phyloP scores from a whole-genome alignment of 1,140 invertebrate genomes.

The Aphaenogaster floridana region DNA sequence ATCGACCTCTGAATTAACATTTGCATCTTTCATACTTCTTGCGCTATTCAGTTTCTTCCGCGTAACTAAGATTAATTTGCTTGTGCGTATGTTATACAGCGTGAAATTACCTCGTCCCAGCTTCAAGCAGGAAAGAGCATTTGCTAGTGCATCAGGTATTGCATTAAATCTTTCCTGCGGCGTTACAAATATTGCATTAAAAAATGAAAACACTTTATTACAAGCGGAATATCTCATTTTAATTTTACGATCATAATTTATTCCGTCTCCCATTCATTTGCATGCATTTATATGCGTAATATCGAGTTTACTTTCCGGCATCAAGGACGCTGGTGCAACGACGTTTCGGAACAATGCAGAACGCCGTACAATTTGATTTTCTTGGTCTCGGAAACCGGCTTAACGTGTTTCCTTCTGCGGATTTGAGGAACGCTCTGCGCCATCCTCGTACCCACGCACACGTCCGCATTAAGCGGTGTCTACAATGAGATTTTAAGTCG shows the following conservation, averaged over 20 bases:
- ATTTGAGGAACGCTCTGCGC: conserved; percentile 26
- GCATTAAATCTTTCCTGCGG: background rate
- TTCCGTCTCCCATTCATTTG: background rate
- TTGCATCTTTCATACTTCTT: background rate
- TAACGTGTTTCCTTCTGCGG: conserved; percentile 74
- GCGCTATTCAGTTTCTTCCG: conserved; percentile 15
- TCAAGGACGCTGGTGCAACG: conserved; percentile 48
- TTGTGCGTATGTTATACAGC: background rate
- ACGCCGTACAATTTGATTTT: conserved; percentile 74
- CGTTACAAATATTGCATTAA: background rate
- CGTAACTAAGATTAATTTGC: conserved; percentile 46
- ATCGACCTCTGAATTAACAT: conserved; percentile 59
- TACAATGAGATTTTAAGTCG: no score
- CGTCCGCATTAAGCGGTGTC: background rate
- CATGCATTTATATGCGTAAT: background rate
- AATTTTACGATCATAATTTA: background rate
- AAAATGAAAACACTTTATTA: background rate
- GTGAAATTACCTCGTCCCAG: conserved; percentile 36
- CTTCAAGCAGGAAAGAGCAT: background rate
- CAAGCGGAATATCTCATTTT: background rate
- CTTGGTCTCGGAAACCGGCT: conserved; percentile 72
- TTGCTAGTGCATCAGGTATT: no score
- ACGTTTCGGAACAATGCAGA: conserved; percentile 75
- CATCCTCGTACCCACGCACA: background rate
- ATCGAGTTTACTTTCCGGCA: conserved; percentile 28